Evolutionary conservation across 2,113 vertebrate species (phyloP).

Genomic region (Centrocercus urophasianus): DNA sequence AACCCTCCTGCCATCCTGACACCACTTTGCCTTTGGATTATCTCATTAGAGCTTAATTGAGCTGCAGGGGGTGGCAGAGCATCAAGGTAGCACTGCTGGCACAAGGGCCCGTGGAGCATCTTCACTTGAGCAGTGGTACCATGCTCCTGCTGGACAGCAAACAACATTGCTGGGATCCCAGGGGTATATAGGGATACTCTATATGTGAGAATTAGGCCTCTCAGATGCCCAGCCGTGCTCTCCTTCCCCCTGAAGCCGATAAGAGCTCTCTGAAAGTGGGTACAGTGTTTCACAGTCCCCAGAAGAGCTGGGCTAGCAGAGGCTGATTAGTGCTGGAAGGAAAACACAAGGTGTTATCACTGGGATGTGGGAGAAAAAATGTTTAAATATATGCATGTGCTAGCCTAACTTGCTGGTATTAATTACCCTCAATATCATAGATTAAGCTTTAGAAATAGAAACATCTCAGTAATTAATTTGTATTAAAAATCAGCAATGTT

Average conservation of each 20-base stretch:
- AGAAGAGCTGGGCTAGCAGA: neutral
- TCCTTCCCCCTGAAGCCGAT: neutral
- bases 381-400: neutral
- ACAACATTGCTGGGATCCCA: neutral
- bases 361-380: neutral
- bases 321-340: neutral
- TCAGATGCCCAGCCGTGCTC: accelerated
- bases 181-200: neutral
- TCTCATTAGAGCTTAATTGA: neutral
- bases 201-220: constrained; percentile 4
- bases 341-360: neutral
- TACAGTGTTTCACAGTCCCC: neutral
- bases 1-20: neutral
- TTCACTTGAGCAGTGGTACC: accelerated
- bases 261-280: neutral
- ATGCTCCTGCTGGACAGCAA: neutral
- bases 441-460: constrained; percentile 16
- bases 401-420: neutral
- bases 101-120: neutral
- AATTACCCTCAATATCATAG: neutral
- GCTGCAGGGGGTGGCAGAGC: accelerated
- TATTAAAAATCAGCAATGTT: constrained; percentile 4
- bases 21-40: neutral
- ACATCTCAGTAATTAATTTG: constrained; percentile 11
- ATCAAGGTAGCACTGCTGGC: accelerated